Percentiles rank a stretch among this genome's conserved stretches.
These are phyloP conservation scores for Drosophila algonquin DNA, from an alignment of 2,888 invertebrate genomes.

Conservation along the genomic window DNA sequence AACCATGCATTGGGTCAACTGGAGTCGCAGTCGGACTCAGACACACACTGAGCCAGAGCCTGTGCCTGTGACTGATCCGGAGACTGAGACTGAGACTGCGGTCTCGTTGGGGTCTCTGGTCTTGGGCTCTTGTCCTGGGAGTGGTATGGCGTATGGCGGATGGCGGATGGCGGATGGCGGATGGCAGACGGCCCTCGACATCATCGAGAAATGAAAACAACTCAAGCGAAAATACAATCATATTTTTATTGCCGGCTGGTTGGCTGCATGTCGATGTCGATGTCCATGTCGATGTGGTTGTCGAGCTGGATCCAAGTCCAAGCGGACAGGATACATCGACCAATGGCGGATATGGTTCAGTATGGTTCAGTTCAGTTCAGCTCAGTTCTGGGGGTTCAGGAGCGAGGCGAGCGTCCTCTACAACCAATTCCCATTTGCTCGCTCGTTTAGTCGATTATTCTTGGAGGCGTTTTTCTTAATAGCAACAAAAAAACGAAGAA, in stretches of 20 bases:
- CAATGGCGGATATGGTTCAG: conserved; percentile 6
- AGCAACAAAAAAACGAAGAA: conserved; percentile 43
- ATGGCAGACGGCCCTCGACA: conserved; percentile 54
- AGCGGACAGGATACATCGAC: conserved; percentile 48
- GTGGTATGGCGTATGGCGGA: neutral
- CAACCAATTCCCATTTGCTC: conserved; percentile 61
- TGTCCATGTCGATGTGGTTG: conserved; percentile 45
- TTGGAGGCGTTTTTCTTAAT: conserved; percentile 81
- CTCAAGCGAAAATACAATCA: conserved; percentile 83
- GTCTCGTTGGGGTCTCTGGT: conserved; percentile 50
- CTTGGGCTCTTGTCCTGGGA: conserved; percentile 40
- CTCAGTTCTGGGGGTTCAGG: neutral
- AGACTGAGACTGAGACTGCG: conserved; percentile 23
- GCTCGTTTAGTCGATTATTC: conserved; percentile 77
- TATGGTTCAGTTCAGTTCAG: neutral
- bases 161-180: neutral
- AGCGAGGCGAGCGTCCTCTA: neutral
- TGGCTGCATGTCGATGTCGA: conserved; percentile 66
- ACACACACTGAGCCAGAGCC: neutral
- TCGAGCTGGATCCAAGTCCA: conserved; percentile 36
- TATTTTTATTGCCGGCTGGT: conserved; percentile 82
- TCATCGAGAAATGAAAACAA: conserved; percentile 81
- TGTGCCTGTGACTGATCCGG: neutral
- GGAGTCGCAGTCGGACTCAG: conserved; percentile 12
- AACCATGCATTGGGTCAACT: conserved; percentile 73